Evolutionary conservation across 2,888 invertebrate genomes (phyloP).

Genomic region (Drosophila seclusa): DNA sequence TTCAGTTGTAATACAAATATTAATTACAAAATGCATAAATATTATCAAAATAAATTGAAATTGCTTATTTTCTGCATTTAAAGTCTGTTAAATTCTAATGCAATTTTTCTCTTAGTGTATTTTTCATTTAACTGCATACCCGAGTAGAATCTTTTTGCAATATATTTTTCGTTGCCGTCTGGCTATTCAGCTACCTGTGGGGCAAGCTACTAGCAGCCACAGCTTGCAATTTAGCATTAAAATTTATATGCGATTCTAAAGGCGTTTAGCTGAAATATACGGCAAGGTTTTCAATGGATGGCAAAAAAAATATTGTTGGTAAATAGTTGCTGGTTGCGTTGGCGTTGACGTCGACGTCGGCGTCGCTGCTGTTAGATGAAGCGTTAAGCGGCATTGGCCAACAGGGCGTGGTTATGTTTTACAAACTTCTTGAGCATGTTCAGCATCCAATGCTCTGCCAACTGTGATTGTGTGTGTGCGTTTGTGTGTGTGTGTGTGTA

Average conservation of each 20-base stretch:
- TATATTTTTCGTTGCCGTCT: slow-evolving; percentile 20
- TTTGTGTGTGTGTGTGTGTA: slow-evolving; percentile 21
- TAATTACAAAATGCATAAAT: neutral
- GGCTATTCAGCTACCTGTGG: slow-evolving; percentile 11
- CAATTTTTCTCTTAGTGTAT: slow-evolving; percentile 7
- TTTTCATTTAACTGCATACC: neutral
- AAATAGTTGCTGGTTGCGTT: slow-evolving; percentile 65
- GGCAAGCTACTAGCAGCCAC: slow-evolving; percentile 24
- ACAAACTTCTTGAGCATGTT: slow-evolving; percentile 79
- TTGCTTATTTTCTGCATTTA: neutral
- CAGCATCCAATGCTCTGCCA: slow-evolving; percentile 62
- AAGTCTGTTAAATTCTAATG: neutral
- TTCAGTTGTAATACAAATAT: neutral
- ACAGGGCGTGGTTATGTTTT: slow-evolving; percentile 74
- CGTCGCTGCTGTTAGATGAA: slow-evolving; percentile 63
- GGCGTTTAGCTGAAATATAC: slow-evolving; percentile 73
- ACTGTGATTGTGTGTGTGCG: slow-evolving; percentile 39
- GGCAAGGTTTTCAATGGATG: slow-evolving; percentile 37
- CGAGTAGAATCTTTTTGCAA: neutral
- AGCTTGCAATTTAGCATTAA: slow-evolving; percentile 74
- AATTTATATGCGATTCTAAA: slow-evolving; percentile 71
- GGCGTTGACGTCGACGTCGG: neutral
- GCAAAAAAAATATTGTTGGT: slow-evolving; percentile 66
- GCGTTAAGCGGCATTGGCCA: slow-evolving; percentile 62
- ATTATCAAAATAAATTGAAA: neutral